Conservation (phyloP, 2,888 invertebrate genomes). For the Drosophila neonasuta region DNA sequence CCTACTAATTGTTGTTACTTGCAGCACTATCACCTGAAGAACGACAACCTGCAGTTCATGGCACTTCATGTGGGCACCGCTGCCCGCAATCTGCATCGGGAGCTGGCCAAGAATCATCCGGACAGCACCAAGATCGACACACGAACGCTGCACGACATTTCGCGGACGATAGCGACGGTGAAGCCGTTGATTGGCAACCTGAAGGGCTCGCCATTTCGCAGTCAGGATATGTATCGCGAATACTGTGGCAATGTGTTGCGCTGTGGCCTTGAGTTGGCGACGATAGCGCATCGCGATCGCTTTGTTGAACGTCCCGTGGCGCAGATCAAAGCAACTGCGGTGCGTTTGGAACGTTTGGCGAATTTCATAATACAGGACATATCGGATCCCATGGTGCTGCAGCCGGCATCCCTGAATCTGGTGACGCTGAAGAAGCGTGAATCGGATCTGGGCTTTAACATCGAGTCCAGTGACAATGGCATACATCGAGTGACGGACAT, state of each 20-base stretch:
- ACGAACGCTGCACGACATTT: conserved; percentile 92
- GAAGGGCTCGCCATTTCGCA: conserved; percentile 85
- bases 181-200: conserved; percentile 96
- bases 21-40: conserved; percentile 94
- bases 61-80: conserved; percentile 92
- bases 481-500: conserved; percentile 92
- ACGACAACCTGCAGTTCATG: conserved; percentile 95
- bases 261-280: conserved; percentile 92
- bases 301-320: conserved; percentile 94
- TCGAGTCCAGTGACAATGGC: conserved; percentile 92
- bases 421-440: conserved; percentile 93
- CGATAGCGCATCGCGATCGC: conserved; percentile 94
- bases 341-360: conserved; percentile 89
- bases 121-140: conserved; percentile 87
- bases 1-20: conserved; percentile 12
- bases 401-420: conserved; percentile 94
- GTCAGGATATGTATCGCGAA: conserved; percentile 85
- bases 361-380: conserved; percentile 94
- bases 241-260: conserved; percentile 88
- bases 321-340: conserved; percentile 87
- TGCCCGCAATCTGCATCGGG: conserved; percentile 89
- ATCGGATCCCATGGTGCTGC: conserved; percentile 93
- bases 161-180: conserved; percentile 91
- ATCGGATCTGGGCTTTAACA: conserved; percentile 94
- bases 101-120: conserved; percentile 84